A percentile compares a stretch with the other conserved stretches of the same genome.
phyloP scores from a whole-genome alignment of 2,888 invertebrate genomes.

The Galeruca laticollis region DNA sequence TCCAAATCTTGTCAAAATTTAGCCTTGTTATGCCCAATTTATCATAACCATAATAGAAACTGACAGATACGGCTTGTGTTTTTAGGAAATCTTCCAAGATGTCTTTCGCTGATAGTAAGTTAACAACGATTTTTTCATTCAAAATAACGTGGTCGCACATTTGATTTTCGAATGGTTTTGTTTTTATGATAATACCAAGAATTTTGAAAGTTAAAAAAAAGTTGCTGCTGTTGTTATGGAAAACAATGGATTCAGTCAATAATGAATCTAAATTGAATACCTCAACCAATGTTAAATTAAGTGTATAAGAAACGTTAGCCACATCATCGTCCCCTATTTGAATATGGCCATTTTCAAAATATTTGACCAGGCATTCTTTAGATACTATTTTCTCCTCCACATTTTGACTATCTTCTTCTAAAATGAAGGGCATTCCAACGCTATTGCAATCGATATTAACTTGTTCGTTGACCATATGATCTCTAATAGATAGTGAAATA shows the following conservation, averaged over 20 bases:
- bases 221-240: constrained; percentile 56
- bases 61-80: constrained; percentile 56
- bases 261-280: constrained; percentile 72
- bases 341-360: constrained; percentile 71
- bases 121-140: constrained; percentile 62
- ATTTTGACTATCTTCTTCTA: constrained; percentile 49
- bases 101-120: constrained; percentile 54
- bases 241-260: constrained; percentile 61
- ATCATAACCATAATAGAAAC: constrained; percentile 58
- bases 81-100: constrained; percentile 58
- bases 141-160: constrained; percentile 58
- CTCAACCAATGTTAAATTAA: constrained; percentile 71
- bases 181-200: constrained; percentile 62
- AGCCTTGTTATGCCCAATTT: constrained; percentile 59
- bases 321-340: constrained; percentile 67
- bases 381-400: background rate
- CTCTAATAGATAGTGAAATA: constrained; percentile 72
- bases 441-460: constrained; percentile 45
- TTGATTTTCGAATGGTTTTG: constrained; percentile 60
- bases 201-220: constrained; percentile 60
- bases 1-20: constrained; percentile 50
- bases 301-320: constrained; percentile 64
- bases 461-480: constrained; percentile 66
- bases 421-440: constrained; percentile 51
- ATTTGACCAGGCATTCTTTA: constrained; percentile 61